Evolutionary conservation across 2,113 vertebrate species (phyloP).

Genomic region (Promerops cafer): DNA sequence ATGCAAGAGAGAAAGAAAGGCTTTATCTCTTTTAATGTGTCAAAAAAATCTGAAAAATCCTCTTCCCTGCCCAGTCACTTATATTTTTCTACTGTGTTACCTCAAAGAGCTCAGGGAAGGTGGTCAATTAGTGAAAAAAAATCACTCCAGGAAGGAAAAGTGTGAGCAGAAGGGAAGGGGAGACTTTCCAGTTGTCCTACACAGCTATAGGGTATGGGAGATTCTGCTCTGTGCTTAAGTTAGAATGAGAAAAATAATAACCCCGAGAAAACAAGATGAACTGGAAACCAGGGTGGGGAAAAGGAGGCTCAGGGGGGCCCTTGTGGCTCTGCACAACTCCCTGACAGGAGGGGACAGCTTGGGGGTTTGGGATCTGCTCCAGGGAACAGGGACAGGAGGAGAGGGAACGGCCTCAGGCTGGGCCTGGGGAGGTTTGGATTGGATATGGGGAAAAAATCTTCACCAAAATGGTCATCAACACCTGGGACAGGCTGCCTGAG

Average conservation of each 20-base stretch:
- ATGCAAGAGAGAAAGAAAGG: not conserved
- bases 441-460: not conserved
- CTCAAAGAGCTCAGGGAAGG: not conserved
- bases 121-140: not conserved
- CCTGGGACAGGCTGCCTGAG: not conserved
- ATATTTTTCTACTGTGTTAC: not conserved
- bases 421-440: accelerated
- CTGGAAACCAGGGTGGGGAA: not conserved
- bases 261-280: not conserved
- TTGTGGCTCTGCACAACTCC: not conserved
- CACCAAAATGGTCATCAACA: not conserved
- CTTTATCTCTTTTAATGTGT: not conserved
- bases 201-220: accelerated
- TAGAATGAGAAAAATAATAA: not conserved
- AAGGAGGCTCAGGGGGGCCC: not conserved
- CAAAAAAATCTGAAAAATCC: not conserved
- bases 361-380: accelerated
- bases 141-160: not conserved
- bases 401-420: not conserved
- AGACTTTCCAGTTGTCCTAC: accelerated
- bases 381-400: not conserved
- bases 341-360: not conserved
- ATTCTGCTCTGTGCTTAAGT: not conserved
- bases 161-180: not conserved
- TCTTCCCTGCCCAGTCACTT: not conserved